phyloP scores from a whole-genome alignment of 2,797 vertebrate species.

The Aythya fuligula region DNA sequence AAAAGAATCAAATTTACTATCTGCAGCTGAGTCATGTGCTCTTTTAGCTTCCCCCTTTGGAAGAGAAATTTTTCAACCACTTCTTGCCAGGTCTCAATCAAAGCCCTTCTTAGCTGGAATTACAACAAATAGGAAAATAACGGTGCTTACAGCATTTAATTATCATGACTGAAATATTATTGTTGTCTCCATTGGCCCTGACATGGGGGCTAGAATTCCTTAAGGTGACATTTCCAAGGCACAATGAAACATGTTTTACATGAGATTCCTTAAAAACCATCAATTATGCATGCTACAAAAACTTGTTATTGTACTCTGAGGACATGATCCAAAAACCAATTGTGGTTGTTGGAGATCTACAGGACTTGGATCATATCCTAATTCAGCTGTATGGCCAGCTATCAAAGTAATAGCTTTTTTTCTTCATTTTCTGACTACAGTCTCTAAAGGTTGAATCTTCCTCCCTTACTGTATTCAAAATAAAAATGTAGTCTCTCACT shows the following conservation, averaged over 20 bases:
- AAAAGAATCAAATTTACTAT: constrained; percentile 61
- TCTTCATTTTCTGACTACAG: constrained; percentile 14
- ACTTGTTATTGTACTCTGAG: constrained; percentile 68
- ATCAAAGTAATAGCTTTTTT: constrained; percentile 38
- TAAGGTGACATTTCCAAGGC: constrained; percentile 67
- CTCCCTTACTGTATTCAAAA: background rate
- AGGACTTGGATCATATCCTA: constrained; percentile 62
- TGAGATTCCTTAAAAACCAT: constrained; percentile 64
- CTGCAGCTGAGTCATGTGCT: constrained; percentile 46
- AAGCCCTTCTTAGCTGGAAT: constrained; percentile 67
- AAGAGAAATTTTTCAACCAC: constrained; percentile 63
- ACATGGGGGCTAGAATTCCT: constrained; percentile 60
- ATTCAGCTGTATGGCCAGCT: constrained; percentile 55
- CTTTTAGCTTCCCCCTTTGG: constrained; percentile 34
- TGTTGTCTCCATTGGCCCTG: constrained; percentile 55
- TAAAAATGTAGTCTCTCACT: background rate
- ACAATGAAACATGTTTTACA: constrained; percentile 58
- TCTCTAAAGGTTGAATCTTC: background rate
- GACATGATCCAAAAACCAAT: constrained; percentile 64
- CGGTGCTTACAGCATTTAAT: constrained; percentile 59
- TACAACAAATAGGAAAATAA: constrained; percentile 74
- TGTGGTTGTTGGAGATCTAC: constrained; percentile 64
- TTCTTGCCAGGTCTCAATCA: constrained; percentile 72
- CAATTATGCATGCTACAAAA: constrained; percentile 61
- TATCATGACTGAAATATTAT: constrained; percentile 58